Evolutionary conservation across 2,797 vertebrate species (phyloP).

Genomic region (Eremophila alpestris): DNA sequence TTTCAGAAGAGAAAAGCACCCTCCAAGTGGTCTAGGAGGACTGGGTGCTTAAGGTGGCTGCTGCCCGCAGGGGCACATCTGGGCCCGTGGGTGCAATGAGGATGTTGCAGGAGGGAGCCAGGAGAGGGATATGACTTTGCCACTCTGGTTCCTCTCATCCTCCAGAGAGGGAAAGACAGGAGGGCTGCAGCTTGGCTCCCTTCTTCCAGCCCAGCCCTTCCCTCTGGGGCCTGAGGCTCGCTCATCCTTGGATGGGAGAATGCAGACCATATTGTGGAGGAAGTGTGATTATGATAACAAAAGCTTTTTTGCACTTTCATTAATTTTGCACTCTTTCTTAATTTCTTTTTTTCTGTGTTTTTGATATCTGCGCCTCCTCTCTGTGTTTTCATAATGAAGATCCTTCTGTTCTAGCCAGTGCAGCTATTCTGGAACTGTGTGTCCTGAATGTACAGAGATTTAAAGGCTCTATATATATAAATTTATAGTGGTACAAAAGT

Average conservation of each 20-base stretch:
- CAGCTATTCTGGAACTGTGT: constrained; percentile 58
- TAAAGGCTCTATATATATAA: constrained; percentile 58
- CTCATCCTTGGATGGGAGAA: neutral
- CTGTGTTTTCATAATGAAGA: constrained; percentile 65
- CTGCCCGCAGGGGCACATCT: neutral
- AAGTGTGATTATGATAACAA: constrained; percentile 12
- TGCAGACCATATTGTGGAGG: neutral
- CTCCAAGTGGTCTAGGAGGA: neutral
- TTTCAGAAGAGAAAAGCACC: neutral
- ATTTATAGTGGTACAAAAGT: constrained; percentile 10
- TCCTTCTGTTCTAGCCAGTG: constrained; percentile 59
- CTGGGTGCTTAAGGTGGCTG: neutral
- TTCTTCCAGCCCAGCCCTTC: neutral
- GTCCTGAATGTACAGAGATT: constrained; percentile 56
- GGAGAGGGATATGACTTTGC: neutral
- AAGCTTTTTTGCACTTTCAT: constrained; percentile 76
- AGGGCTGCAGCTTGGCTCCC: neutral
- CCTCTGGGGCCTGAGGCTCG: neutral
- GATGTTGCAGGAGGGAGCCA: neutral
- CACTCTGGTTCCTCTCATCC: neutral
- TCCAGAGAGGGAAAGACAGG: neutral
- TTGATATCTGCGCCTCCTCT: constrained; percentile 46
- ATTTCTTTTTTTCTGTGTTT: neutral
- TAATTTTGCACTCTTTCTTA: constrained; percentile 68
- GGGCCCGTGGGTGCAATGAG: neutral